Conservation (phyloP, 2,888 invertebrate species). For the Halictus quadricinctus region DNA sequence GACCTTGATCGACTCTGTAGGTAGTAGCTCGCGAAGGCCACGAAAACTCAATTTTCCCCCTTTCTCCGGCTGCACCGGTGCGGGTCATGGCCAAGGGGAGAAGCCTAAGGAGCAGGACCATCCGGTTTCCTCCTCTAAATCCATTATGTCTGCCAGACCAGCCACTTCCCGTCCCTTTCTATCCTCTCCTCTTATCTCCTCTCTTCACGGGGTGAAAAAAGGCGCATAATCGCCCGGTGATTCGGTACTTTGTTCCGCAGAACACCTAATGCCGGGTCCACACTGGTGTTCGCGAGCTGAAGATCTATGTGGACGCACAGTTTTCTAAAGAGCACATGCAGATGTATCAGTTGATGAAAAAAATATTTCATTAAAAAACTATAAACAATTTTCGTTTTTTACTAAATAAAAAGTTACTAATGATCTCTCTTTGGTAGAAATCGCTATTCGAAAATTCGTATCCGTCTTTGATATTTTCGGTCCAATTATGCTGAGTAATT, state of each 20-base stretch:
- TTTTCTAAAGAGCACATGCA: no score
- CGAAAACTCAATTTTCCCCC: constrained; percentile 29
- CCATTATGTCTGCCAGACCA: constrained; percentile 9
- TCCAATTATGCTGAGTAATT: no score
- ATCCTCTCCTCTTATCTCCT: not conserved
- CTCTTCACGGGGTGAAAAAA: not conserved
- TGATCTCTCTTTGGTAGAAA: no score
- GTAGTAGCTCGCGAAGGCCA: constrained; percentile 38
- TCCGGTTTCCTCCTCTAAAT: constrained; percentile 30
- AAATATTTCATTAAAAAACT: no score
- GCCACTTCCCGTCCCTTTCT: constrained; percentile 1
- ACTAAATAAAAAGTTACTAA: no score
- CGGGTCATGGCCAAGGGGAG: constrained; percentile 57
- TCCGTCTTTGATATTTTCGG: no score
- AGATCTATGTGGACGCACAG: no score
- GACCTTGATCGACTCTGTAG: constrained; percentile 32
- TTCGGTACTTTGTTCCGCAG: not conserved
- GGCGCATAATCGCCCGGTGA: not conserved
- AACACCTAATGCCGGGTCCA: not conserved
- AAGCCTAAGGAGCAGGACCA: constrained; percentile 31
- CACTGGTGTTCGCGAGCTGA: no score
- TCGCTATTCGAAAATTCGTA: no score
- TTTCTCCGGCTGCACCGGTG: constrained; percentile 5
- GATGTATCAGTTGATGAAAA: no score
- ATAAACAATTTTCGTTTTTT: no score